Conservation (phyloP, 2,888 invertebrate genomes). For the Chrysodeixis includens region DNA sequence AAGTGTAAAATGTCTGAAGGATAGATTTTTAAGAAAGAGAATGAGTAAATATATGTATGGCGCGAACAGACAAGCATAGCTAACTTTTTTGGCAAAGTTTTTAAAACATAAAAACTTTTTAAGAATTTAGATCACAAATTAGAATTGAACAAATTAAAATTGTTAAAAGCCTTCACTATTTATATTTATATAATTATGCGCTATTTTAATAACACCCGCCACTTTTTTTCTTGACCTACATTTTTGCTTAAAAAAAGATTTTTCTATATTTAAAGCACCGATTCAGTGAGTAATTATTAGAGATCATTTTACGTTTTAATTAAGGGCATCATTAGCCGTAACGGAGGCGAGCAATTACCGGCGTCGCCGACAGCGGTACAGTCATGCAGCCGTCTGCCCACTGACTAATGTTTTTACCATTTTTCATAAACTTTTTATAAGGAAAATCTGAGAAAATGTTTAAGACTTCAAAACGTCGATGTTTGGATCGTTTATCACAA, state of each 20-base stretch:
- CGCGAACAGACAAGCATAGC: no score
- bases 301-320: constrained; percentile 66
- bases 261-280: constrained; percentile 2
- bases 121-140: no score
- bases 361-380: constrained; percentile 34
- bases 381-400: constrained; percentile 22
- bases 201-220: no score
- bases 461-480: background rate
- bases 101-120: no score
- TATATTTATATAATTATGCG: no score
- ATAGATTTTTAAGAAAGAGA: background rate
- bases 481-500: background rate
- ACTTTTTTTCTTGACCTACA: no score
- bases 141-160: no score
- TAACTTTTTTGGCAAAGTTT: no score
- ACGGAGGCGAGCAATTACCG: constrained; percentile 62
- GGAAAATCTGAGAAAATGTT: constrained; percentile 1
- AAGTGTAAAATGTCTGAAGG: background rate
- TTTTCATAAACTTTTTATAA: background rate
- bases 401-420: constrained; percentile 1
- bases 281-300: constrained; percentile 46
- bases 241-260: background rate
- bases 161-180: no score
- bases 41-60: no score
- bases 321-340: constrained; percentile 64